Conservation (phyloP, 1,140 invertebrate species). For the Pectinophora gossypiella region DNA sequence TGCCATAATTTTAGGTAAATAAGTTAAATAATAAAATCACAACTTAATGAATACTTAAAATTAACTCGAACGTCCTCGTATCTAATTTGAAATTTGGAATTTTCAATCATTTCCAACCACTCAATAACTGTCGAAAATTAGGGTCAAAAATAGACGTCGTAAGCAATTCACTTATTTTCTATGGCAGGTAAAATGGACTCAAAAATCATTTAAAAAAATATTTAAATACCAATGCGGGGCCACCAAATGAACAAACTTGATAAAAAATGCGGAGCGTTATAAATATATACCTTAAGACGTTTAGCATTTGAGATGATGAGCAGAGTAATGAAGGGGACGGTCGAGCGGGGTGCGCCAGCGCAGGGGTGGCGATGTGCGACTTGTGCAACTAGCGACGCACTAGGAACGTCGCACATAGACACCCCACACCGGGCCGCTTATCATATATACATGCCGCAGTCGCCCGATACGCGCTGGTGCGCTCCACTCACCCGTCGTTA, state of each 20-base stretch:
- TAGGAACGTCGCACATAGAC: too few species aligned
- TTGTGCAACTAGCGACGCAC: too few species aligned
- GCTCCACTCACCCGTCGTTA: too few species aligned
- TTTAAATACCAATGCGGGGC: constrained; percentile 40
- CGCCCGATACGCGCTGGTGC: too few species aligned
- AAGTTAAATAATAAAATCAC: constrained; percentile 72
- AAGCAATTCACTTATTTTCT: constrained; percentile 59
- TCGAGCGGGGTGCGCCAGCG: too few species aligned
- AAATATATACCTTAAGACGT: neutral
- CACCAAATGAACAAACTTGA: constrained; percentile 43
- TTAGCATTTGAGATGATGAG: neutral
- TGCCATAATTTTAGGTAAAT: constrained; percentile 72
- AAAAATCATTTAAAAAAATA: constrained; percentile 61
- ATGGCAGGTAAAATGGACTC: constrained; percentile 66
- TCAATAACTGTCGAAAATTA: constrained; percentile 15
- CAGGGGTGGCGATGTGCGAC: too few species aligned
- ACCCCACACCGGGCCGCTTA: too few species aligned
- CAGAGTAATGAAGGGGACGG: neutral
- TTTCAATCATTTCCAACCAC: constrained; percentile 30
- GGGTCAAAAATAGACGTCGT: constrained; percentile 32
- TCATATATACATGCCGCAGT: too few species aligned
- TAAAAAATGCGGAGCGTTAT: constrained; percentile 26
- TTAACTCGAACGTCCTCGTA: constrained; percentile 50
- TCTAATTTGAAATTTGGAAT: constrained; percentile 40
- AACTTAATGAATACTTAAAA: constrained; percentile 72